phyloP scores from a whole-genome alignment of 2,888 invertebrate genomes.

The Electrophaes corylata region DNA sequence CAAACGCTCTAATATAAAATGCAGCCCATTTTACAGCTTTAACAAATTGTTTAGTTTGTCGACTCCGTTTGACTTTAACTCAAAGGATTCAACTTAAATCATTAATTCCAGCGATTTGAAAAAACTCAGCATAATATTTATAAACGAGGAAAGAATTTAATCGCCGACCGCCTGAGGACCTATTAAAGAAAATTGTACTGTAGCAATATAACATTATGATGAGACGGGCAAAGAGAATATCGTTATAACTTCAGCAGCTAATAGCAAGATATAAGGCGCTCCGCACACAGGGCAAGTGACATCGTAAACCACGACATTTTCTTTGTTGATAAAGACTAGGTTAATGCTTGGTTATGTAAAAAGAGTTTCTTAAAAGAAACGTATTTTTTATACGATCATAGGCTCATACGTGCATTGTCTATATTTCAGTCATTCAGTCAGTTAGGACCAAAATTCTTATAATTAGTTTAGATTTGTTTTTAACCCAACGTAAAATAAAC shows the following conservation, averaged over 20 bases:
- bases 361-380: background rate
- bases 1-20: background rate
- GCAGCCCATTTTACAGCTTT: background rate
- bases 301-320: slow-evolving; percentile 3
- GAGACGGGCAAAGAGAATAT: slow-evolving; percentile 43
- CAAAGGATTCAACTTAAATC: background rate
- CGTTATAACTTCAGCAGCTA: slow-evolving; percentile 42
- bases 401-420: background rate
- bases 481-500: too few species aligned
- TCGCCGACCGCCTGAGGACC: slow-evolving; percentile 9
- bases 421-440: too few species aligned
- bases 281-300: slow-evolving; percentile 11
- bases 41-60: background rate
- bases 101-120: background rate
- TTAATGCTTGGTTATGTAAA: background rate
- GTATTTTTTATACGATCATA: background rate
- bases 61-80: background rate
- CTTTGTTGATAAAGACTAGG: background rate
- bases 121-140: slow-evolving; percentile 8
- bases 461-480: too few species aligned
- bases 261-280: slow-evolving; percentile 7
- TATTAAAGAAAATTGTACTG: slow-evolving; percentile 12
- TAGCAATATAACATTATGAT: slow-evolving; percentile 35
- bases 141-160: slow-evolving; percentile 11
- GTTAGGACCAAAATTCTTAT: background rate